A percentile compares a stretch with the other conserved stretches of the same genome.
phyloP scores from a whole-genome alignment of 2,797 vertebrate species.

The Myoxocephalus aenaeus region DNA sequence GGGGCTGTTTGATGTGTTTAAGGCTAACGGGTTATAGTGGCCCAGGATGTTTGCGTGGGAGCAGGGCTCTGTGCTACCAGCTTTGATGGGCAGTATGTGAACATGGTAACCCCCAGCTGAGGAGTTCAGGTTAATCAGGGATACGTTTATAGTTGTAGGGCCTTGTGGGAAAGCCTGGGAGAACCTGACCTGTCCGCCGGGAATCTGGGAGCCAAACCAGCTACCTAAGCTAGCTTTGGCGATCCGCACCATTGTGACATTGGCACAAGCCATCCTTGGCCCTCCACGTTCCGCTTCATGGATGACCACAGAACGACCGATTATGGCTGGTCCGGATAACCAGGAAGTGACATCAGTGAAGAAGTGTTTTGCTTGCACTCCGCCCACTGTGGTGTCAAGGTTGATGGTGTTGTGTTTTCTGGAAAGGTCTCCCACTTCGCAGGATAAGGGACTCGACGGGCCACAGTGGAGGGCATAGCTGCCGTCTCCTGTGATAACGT shows the following conservation, averaged over 20 bases:
- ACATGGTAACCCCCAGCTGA: constrained; percentile 82
- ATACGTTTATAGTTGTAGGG: constrained; percentile 76
- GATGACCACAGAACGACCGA: constrained; percentile 85
- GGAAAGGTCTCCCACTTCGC: constrained; percentile 85
- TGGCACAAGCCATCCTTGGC: constrained; percentile 84
- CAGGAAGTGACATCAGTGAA: constrained; percentile 85
- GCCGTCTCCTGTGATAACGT: constrained; percentile 52
- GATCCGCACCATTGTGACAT: constrained; percentile 78
- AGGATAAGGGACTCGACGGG: constrained; percentile 75
- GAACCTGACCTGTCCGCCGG: constrained; percentile 72
- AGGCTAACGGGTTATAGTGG: constrained; percentile 84
- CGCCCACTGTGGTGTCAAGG: constrained; percentile 52
- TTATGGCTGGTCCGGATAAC: constrained; percentile 65
- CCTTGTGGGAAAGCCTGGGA: constrained; percentile 75
- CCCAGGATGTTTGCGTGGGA: constrained; percentile 79
- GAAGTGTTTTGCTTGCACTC: constrained; percentile 75
- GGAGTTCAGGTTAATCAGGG: constrained; percentile 69
- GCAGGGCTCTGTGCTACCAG: constrained; percentile 70
- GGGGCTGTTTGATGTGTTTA: constrained; percentile 73
- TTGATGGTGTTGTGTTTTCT: constrained; percentile 75
- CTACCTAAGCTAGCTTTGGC: constrained; percentile 55
- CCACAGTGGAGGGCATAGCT: constrained; percentile 79
- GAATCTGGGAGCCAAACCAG: constrained; percentile 76
- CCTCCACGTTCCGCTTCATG: constrained; percentile 66
- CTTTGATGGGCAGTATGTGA: constrained; percentile 81